Base-by-base conservation (phyloP, 2,797 vertebrate species). In the Chanos chanos region DNA sequence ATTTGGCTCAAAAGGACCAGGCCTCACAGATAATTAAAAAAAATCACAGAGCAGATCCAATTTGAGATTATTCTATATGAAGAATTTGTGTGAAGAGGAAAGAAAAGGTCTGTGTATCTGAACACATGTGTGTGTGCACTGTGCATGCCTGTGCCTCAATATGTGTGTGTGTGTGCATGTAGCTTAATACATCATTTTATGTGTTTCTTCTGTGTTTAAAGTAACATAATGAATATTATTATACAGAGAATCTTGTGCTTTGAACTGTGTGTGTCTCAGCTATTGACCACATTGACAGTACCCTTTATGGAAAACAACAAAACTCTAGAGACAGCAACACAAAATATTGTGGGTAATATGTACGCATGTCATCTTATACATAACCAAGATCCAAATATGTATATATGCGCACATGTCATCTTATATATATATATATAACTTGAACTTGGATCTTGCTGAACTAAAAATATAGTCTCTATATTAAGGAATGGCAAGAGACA, bases 11-110 rank as follows among this genome's bases (percentile, higher is more conserved):
- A 77, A 80, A 79, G 82, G 64, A 82, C 83, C 79, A 72, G 79
- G 74, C 83, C 85, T 86, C 79, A 81, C 75, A 83, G 81, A 89
- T 89, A 90, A 92, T 89, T 90, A 87, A 81, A 86, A 76, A 73
- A 86, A 87, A 77, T 78, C 88, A 79, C 81, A 79, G 85, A 87
- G 83, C 86, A 87, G 89, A 91, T 86, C 87, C 82, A 84, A 87
- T 83, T 83, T 88, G 63, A 87, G 87, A 86, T 83, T 78, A 83
- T 77, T 76, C 77, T 77, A 80, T 83, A 83, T 76, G 75, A 86
- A 77, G 77, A 81, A 83, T 85, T 78, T 81, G 71, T 74, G 77
- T 68, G 65, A 15, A 7, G 22, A 44, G 39, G 54, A 47, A 41
- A 27, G 56, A 50, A 60, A 30, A 8, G 47, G 68, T 62, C 31